These are phyloP conservation scores for Vanessa tameamea DNA, from an alignment of 1,140 invertebrate genomes.

Conservation along the genomic window DNA sequence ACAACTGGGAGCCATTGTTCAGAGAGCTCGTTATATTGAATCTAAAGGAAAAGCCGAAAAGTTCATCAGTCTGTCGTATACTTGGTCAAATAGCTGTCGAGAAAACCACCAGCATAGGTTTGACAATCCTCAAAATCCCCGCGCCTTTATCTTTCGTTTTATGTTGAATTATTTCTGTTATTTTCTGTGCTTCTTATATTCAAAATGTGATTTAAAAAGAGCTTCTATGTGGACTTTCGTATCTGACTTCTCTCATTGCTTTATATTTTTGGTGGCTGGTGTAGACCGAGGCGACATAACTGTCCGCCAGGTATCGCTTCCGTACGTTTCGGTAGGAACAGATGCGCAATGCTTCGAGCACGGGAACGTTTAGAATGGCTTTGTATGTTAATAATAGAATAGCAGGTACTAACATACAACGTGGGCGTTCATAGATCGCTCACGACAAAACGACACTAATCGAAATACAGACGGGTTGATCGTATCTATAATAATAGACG, in stretches of 20 bases:
- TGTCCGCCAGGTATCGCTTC: conserved; percentile 17
- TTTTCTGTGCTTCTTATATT: conserved; percentile 14
- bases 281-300: background rate
- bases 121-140: background rate
- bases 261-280: conserved; percentile 30
- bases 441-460: conserved; percentile 12
- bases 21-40: background rate
- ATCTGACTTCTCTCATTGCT: conserved; percentile 41
- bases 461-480: conserved; percentile 3
- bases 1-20: background rate
- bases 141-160: background rate
- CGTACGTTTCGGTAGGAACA: conserved; percentile 16
- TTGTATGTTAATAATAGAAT: conserved; percentile 61
- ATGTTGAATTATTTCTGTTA: background rate
- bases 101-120: background rate
- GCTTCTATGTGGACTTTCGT: conserved; percentile 8
- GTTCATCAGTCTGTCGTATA: background rate
- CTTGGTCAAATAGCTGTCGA: background rate
- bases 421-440: conserved; percentile 16
- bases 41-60: background rate
- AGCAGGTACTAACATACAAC: conserved; percentile 25
- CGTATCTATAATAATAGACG: background rate
- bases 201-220: background rate
- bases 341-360: conserved; percentile 37
- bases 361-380: conserved; percentile 45